Evolutionary conservation across 2,797 vertebrate genomes (phyloP).

Genomic region (Lutjanus campechanus): DNA sequence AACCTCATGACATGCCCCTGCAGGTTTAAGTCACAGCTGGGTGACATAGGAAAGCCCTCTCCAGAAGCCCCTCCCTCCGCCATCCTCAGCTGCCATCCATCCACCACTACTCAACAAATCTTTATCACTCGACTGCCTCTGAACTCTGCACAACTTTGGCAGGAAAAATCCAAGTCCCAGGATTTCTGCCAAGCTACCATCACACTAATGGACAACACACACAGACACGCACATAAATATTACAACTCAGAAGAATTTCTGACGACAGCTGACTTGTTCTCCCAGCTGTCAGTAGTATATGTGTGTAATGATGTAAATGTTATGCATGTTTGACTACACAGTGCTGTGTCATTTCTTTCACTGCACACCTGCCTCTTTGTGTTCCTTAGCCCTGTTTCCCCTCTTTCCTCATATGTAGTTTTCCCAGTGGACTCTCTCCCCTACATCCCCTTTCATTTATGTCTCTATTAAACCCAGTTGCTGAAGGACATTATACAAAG

Average conservation of each 20-base stretch:
- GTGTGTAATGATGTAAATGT: conserved; percentile 41
- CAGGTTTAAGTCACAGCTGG: not conserved
- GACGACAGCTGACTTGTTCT: not conserved
- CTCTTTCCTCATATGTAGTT: conserved; percentile 16
- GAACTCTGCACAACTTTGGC: conserved; percentile 54
- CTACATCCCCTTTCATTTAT: conserved; percentile 45
- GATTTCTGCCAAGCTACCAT: conserved; percentile 44
- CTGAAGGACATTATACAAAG: conserved; percentile 74
- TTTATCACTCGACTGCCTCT: conserved; percentile 41
- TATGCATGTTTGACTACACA: conserved; percentile 17
- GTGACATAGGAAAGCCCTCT: conserved; percentile 8
- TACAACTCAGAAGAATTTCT: not conserved
- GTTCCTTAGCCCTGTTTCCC: conserved; percentile 33
- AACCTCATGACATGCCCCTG: conserved; percentile 2
- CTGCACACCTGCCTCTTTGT: conserved; percentile 60
- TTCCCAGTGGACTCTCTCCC: conserved; percentile 23
- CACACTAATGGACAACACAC: not conserved
- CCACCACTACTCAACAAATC: conserved; percentile 9
- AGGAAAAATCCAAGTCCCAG: conserved; percentile 22
- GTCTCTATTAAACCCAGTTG: conserved; percentile 72
- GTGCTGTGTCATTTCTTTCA: conserved; percentile 36
- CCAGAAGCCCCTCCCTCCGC: no score
- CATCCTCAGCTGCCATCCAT: conserved; percentile 33
- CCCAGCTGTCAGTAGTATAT: conserved; percentile 37
- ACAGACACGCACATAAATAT: not conserved